phyloP scores from a whole-genome alignment of 2,888 invertebrate species.

The Onthophagus sagittarius region DNA sequence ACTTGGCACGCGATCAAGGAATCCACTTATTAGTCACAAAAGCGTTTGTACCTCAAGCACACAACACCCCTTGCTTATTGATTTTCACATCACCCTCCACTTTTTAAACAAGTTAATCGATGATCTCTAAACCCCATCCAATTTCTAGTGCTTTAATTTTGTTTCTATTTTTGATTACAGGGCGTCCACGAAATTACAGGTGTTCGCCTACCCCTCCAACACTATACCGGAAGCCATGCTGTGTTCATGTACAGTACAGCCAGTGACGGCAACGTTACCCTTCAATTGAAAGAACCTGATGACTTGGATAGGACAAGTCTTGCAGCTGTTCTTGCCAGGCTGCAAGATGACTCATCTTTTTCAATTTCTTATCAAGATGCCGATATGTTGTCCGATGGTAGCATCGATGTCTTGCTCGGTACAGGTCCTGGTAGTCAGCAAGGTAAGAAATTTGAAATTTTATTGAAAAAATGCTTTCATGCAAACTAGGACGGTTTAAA shows the following conservation, averaged over 20 bases:
- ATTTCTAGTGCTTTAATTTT: too few relatives aligned
- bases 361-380: conserved; percentile 73
- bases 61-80: background rate
- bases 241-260: conserved; percentile 69
- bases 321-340: conserved; percentile 50
- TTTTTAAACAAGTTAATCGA: background rate
- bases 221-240: conserved; percentile 57
- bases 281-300: conserved; percentile 61
- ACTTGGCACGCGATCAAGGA: background rate
- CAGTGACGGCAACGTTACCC: conserved; percentile 61
- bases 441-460: conserved; percentile 33
- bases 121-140: background rate
- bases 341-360: conserved; percentile 63
- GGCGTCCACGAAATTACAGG: conserved; percentile 47
- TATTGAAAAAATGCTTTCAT: background rate
- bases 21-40: background rate
- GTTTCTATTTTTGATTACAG: conserved; percentile 33
- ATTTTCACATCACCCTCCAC: background rate
- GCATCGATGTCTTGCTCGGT: conserved; percentile 56
- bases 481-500: background rate
- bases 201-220: conserved; percentile 53
- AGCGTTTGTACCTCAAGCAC: background rate
- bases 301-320: conserved; percentile 48
- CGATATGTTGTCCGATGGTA: conserved; percentile 64
- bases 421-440: conserved; percentile 53